Evolutionary conservation across 2,888 invertebrate species (phyloP).

Genomic region (Spisula solida): DNA sequence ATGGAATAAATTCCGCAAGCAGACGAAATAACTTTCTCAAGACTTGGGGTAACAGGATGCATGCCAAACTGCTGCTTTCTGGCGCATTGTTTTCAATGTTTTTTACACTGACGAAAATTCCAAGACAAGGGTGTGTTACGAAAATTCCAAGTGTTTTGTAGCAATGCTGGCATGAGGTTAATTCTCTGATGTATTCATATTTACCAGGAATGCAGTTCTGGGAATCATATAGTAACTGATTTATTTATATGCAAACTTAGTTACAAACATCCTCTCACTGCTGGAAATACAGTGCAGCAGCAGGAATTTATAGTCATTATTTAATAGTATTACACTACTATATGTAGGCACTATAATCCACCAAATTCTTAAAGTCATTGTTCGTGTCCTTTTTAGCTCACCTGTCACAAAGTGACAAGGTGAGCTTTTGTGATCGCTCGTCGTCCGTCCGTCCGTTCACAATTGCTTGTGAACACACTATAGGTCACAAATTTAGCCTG

Average conservation of each 20-base stretch:
- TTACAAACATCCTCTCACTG: too few relatives aligned
- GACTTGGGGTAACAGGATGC: conserved; percentile 17
- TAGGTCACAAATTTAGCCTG: too few relatives aligned
- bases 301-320: too few relatives aligned
- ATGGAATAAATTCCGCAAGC: conserved; percentile 28
- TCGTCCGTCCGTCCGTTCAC: too few relatives aligned
- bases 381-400: too few relatives aligned
- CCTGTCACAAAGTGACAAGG: too few relatives aligned
- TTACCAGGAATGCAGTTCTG: neutral
- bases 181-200: conserved; percentile 21
- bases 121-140: conserved; percentile 41
- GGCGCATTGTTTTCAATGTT: conserved; percentile 33
- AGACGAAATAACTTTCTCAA: conserved; percentile 33
- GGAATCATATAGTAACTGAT: neutral
- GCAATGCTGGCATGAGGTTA: conserved; percentile 17
- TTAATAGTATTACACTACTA: too few relatives aligned
- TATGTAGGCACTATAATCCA: too few relatives aligned
- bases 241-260: neutral
- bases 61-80: conserved; percentile 39
- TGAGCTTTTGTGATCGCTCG: too few relatives aligned
- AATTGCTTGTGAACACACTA: too few relatives aligned
- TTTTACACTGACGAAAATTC: conserved; percentile 43
- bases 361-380: too few relatives aligned
- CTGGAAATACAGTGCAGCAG: too few relatives aligned
- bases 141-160: conserved; percentile 25